A percentile compares a stretch with the other conserved stretches of the same genome.
Conservation (phyloP, 2,113 vertebrate species). For the Limnothrissa miodon region DNA sequence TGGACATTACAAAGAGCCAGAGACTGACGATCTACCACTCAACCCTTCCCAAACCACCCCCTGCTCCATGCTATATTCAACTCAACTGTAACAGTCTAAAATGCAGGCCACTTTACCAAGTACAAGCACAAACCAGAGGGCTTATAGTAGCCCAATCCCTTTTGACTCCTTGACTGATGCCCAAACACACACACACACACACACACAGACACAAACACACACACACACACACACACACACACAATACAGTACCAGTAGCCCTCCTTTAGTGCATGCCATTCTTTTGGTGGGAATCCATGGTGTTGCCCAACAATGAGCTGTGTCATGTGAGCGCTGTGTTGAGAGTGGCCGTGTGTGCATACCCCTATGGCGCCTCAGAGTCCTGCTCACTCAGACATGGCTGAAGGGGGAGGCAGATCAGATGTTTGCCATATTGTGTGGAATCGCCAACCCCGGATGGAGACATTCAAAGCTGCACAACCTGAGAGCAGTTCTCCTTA, state of each 20-base stretch:
- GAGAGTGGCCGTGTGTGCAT: no score
- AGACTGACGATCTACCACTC: background rate
- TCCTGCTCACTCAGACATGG: no score
- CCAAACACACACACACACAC: background rate
- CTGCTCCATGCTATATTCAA: background rate
- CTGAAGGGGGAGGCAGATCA: background rate
- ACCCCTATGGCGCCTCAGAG: no score
- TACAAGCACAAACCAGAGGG: no score
- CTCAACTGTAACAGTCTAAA: no score
- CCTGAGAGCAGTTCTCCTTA: background rate
- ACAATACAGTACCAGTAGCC: background rate
- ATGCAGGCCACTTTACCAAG: no score
- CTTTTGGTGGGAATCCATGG: no score
- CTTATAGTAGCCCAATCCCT: background rate
- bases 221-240: background rate
- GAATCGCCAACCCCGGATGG: background rate
- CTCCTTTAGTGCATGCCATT: no score
- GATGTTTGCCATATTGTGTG: background rate
- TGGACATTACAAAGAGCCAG: constrained; percentile 12
- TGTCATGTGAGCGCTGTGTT: no score
- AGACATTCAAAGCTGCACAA: background rate
- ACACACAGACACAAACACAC: background rate
- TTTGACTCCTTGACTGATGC: background rate
- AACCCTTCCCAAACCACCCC: constrained; percentile 6
- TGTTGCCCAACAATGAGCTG: no score